phyloP scores from a whole-genome alignment of 2,888 invertebrate genomes.

The Slavum lentiscoides region DNA sequence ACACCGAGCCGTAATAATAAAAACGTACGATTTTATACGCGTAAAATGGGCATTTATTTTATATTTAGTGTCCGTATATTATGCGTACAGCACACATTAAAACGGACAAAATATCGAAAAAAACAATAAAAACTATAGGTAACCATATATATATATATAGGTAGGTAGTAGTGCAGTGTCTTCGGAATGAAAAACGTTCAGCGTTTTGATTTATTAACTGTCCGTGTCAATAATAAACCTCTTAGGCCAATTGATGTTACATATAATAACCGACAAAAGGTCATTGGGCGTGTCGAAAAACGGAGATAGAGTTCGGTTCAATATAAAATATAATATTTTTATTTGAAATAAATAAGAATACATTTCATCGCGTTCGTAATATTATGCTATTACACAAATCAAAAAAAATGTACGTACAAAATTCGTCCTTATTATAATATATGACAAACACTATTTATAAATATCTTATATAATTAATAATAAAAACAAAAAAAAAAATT shows the following conservation, averaged over 20 bases:
- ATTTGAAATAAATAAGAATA: background rate
- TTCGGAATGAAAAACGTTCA: constrained; percentile 19
- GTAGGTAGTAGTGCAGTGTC: too few relatives aligned
- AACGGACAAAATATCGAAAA: background rate
- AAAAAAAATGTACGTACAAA: too few relatives aligned
- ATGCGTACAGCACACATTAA: background rate
- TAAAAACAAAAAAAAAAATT: too few relatives aligned
- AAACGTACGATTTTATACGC: background rate
- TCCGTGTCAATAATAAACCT: constrained; percentile 30
- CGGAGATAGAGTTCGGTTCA: background rate
- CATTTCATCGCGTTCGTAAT: too few relatives aligned
- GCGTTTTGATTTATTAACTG: background rate
- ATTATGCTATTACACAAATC: too few relatives aligned
- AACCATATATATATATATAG: too few relatives aligned
- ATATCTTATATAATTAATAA: too few relatives aligned
- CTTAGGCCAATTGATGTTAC: constrained; percentile 29
- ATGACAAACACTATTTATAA: too few relatives aligned
- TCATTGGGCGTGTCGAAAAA: constrained; percentile 21
- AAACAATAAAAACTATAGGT: background rate
- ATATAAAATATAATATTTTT: background rate
- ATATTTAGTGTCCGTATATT: background rate
- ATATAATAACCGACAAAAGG: constrained; percentile 15
- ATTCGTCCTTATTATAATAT: too few relatives aligned
- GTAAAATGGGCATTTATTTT: background rate
- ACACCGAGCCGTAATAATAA: background rate